These are phyloP conservation scores for Reticulitermes speratus DNA, from an alignment of 1,140 invertebrate species.

Conservation along the genomic window DNA sequence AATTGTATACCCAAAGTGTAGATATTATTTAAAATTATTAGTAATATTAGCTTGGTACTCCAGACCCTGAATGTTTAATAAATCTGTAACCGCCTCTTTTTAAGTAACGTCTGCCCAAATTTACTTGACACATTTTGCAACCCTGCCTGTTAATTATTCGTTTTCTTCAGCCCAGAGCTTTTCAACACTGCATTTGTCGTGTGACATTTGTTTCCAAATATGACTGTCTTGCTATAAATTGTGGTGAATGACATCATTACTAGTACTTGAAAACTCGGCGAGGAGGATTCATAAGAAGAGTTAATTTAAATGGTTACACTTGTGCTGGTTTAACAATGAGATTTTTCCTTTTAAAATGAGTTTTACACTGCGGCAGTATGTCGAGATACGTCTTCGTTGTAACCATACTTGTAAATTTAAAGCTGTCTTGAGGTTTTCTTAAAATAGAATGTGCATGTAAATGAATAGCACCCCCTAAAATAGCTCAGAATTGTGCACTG, in stretches of 20 bases:
- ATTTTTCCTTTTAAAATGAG: neutral
- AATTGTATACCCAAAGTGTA: no score
- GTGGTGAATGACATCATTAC: neutral
- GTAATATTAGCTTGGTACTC: no score
- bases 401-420: neutral
- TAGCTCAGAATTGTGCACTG: neutral
- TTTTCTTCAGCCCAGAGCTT: no score
- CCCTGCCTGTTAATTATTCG: no score
- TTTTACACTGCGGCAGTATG: neutral
- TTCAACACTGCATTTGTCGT: neutral
- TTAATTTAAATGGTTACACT: neutral
- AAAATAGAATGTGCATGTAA: constrained; percentile 4
- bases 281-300: neutral
- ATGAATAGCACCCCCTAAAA: neutral
- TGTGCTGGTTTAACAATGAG: neutral
- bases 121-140: no score
- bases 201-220: no score
- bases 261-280: neutral
- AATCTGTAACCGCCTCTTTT: no score
- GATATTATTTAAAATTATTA: no score
- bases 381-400: neutral
- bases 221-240: no score
- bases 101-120: no score
- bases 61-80: no score
- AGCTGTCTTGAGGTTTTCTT: neutral